phyloP scores from a whole-genome alignment of 2,113 vertebrate species.

The Callionymus lyra region DNA sequence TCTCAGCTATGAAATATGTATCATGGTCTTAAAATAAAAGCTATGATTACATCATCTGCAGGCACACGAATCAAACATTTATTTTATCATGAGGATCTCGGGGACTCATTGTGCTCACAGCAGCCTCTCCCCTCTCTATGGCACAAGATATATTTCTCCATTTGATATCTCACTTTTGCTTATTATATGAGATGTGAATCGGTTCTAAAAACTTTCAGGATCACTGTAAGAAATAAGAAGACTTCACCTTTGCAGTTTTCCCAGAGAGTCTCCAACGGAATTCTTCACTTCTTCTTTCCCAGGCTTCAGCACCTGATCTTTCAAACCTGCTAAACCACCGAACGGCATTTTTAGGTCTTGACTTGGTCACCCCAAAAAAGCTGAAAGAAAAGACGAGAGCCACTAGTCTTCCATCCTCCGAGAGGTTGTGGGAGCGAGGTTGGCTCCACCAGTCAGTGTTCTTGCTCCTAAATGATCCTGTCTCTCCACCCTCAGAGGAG shows the following conservation, averaged over 20 bases:
- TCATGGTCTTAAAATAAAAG: constrained; percentile 46
- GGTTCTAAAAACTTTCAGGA: too few relatives aligned
- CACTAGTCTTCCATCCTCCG: constrained; percentile 55
- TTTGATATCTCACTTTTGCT: too few relatives aligned
- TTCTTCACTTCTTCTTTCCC: constrained; percentile 86
- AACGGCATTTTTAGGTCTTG: constrained; percentile 75
- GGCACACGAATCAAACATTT: constrained; percentile 50
- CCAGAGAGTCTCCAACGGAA: constrained; percentile 76
- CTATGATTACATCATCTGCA: constrained; percentile 36
- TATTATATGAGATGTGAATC: too few relatives aligned
- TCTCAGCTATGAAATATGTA: constrained; percentile 50
- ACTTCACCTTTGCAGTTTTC: constrained; percentile 89
- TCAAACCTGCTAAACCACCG: constrained; percentile 75
- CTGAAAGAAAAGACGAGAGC: constrained; percentile 14
- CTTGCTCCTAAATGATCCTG: constrained; percentile 18
- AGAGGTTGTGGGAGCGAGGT: constrained; percentile 17
- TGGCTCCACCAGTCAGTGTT: constrained; percentile 36
- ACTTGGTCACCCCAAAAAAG: constrained; percentile 13
- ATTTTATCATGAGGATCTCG: constrained; percentile 35
- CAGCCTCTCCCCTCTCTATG: constrained; percentile 6
- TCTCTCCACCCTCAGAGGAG: constrained; percentile 2
- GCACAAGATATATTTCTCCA: constrained; percentile 4
- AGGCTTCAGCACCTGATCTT: constrained; percentile 80
- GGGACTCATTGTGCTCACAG: constrained; percentile 7
- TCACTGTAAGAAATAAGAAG: constrained; percentile 1